phyloP scores from a whole-genome alignment of 2,113 vertebrate genomes.

The Lepus timidus region DNA sequence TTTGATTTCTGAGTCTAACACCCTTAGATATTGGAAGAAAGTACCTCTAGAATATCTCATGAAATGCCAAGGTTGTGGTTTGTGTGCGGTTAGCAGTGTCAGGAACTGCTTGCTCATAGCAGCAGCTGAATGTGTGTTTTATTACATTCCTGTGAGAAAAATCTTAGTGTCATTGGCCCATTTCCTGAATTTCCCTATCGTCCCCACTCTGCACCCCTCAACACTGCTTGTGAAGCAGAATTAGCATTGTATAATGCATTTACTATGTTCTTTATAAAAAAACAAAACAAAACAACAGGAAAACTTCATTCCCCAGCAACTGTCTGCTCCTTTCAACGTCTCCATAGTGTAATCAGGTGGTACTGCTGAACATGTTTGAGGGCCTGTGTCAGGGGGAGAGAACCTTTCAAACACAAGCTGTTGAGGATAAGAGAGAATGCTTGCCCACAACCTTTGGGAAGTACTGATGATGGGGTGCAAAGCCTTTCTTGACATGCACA shows the following conservation, averaged over 20 bases:
- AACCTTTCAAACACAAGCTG: neutral
- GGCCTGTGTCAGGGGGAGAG: neutral
- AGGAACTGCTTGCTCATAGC: constrained; percentile 7
- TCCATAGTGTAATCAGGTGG: neutral
- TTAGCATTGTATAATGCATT: neutral
- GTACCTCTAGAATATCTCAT: neutral
- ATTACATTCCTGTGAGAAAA: constrained; percentile 27
- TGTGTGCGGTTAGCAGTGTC: neutral
- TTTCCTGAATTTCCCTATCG: neutral
- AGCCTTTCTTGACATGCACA: neutral
- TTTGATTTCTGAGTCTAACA: constrained; percentile 23
- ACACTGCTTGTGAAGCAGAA: neutral
- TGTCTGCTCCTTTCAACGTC: neutral
- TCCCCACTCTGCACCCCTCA: neutral
- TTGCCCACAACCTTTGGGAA: neutral
- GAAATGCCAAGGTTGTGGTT: neutral
- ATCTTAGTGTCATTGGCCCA: neutral
- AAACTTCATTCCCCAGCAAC: neutral
- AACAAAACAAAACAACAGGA: neutral
- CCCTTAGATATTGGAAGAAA: neutral
- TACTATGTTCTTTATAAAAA: neutral
- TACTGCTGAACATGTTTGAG: constrained; percentile 3
- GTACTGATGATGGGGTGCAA: neutral
- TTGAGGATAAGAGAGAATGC: neutral
- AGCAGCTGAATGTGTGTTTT: neutral